Conservation (phyloP, 1,140 invertebrate genomes). For the Polyergus mexicanus region DNA sequence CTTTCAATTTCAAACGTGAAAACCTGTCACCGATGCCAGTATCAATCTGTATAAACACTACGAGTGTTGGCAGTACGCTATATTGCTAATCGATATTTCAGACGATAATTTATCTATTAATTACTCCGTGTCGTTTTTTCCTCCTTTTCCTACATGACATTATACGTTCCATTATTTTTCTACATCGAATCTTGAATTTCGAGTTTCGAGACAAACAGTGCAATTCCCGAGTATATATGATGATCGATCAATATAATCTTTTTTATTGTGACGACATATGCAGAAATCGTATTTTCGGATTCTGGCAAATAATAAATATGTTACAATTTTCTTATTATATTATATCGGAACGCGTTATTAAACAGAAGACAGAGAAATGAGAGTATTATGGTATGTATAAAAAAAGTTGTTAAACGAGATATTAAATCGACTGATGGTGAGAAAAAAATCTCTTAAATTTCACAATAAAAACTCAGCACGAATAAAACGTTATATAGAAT, state of each 20-base stretch:
- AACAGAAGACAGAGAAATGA: neutral
- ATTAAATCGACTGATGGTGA: slow-evolving; percentile 30
- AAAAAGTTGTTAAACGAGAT: slow-evolving; percentile 35
- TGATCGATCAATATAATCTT: neutral
- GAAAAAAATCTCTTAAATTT: neutral
- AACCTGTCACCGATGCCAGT: slow-evolving; percentile 47
- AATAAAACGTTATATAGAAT: neutral
- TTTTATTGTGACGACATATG: neutral
- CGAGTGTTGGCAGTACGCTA: slow-evolving; percentile 46
- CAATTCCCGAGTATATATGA: neutral
- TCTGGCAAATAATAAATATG: slow-evolving; percentile 10
- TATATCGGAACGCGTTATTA: neutral
- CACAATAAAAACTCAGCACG: neutral
- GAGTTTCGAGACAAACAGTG: neutral
- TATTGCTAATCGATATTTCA: slow-evolving; percentile 52
- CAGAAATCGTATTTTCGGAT: neutral
- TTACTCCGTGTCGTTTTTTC: slow-evolving; percentile 24
- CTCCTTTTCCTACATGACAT: neutral
- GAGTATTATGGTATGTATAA: neutral
- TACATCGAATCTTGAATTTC: neutral
- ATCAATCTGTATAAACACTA: slow-evolving; percentile 39
- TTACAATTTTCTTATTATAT: slow-evolving; percentile 13
- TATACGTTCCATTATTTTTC: neutral
- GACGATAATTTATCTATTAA: slow-evolving; percentile 55
- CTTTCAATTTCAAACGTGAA: slow-evolving; percentile 60